A percentile compares a stretch with the other conserved stretches of the same genome.
Conservation (phyloP, 1,140 invertebrate species). For the Rhagoletis zephyria region DNA sequence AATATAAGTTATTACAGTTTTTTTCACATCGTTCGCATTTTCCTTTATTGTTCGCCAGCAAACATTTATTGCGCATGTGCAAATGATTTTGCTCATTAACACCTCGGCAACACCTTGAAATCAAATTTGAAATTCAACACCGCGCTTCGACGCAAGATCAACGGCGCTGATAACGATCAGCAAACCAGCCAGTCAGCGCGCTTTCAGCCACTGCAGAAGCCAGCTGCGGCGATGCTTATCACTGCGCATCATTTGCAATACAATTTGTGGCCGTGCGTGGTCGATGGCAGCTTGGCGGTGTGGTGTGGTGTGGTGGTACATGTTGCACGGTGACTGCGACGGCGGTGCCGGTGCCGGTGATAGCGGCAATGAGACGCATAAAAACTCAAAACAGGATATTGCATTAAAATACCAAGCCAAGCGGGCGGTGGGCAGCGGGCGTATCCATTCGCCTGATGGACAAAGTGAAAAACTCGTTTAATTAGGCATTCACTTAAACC, state of each 20-base stretch:
- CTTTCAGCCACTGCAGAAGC: not conserved
- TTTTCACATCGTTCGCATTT: not conserved
- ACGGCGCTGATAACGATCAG: conserved; percentile 39
- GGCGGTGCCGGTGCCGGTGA: not conserved
- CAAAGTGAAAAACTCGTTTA: conserved; percentile 42
- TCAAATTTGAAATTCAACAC: conserved; percentile 53
- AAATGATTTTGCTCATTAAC: conserved; percentile 53
- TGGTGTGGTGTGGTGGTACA: not conserved
- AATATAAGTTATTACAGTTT: not conserved
- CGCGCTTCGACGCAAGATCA: conserved; percentile 29
- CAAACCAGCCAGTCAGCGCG: not conserved
- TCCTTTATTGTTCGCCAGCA: not conserved
- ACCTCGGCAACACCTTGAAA: conserved; percentile 51
- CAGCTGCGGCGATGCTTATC: conserved; percentile 16
- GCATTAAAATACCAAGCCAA: conserved; percentile 18
- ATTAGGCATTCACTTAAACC: conserved; percentile 14
- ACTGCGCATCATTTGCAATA: conserved; percentile 30
- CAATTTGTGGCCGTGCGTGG: conserved; percentile 9
- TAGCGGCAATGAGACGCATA: not conserved
- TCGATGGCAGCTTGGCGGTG: not conserved
- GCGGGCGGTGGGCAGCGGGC: not conserved
- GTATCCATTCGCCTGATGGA: not conserved
- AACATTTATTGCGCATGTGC: conserved; percentile 7
- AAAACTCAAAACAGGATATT: conserved; percentile 50
- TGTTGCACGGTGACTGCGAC: not conserved